Evolutionary conservation across 1,140 invertebrate genomes (phyloP).

Genomic region (Leptoteleia sp.): DNA sequence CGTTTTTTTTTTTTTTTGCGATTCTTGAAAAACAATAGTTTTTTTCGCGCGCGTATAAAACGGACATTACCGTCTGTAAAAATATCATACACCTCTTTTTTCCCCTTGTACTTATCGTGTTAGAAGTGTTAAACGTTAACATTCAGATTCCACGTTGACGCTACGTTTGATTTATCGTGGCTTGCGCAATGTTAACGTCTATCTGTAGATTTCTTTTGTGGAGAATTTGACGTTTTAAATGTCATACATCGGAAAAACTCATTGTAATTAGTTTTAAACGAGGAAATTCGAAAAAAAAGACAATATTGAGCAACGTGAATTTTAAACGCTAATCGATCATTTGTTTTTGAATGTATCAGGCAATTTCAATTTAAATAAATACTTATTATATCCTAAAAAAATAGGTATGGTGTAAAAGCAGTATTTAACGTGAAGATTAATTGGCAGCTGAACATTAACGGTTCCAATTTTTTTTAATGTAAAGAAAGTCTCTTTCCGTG

Average conservation of each 20-base stretch:
- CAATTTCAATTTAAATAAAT: not conserved
- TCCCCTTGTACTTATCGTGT: not conserved
- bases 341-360: not conserved
- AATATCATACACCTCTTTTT: slow-evolving; percentile 19
- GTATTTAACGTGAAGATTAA: too few relatives aligned
- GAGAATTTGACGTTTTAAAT: slow-evolving; percentile 24
- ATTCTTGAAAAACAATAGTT: not conserved
- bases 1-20: too few relatives aligned
- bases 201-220: slow-evolving; percentile 16
- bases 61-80: slow-evolving; percentile 10
- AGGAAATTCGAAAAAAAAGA: not conserved
- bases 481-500: too few relatives aligned
- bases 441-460: too few relatives aligned
- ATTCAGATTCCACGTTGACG: slow-evolving; percentile 6
- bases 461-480: too few relatives aligned
- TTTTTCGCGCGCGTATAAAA: slow-evolving; percentile 4
- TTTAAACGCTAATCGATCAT: not conserved
- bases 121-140: slow-evolving; percentile 2
- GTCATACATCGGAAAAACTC: slow-evolving; percentile 21
- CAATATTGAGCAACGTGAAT: slow-evolving; percentile 10
- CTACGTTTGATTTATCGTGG: slow-evolving; percentile 38
- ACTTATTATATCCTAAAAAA: too few relatives aligned
- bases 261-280: slow-evolving; percentile 3
- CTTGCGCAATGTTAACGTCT: slow-evolving; percentile 27
- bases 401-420: too few relatives aligned